phyloP scores from a whole-genome alignment of 2,797 vertebrate species.

The Xerus rutilus region DNA sequence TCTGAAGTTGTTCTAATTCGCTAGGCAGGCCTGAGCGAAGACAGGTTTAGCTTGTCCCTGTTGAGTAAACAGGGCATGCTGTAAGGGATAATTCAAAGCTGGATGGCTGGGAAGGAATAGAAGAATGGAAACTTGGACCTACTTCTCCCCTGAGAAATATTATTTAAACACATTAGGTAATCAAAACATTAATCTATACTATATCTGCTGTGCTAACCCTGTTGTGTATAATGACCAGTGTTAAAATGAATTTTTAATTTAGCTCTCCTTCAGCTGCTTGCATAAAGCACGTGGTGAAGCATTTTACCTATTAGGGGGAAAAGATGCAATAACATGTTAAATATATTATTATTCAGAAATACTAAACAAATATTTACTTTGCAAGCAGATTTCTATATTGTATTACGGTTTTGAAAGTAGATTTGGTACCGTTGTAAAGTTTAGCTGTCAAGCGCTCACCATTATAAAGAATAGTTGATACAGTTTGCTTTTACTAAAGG shows the following conservation, averaged over 20 bases:
- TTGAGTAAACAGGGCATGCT: constrained; percentile 80
- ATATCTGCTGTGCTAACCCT: constrained; percentile 75
- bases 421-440: constrained; percentile 82
- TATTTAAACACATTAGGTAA: constrained; percentile 79
- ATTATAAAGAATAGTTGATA: constrained; percentile 77
- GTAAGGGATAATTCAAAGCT: constrained; percentile 74
- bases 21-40: constrained; percentile 97
- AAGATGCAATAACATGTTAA: constrained; percentile 83
- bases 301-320: constrained; percentile 75
- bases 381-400: constrained; percentile 83
- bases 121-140: constrained; percentile 78
- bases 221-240: constrained; percentile 80
- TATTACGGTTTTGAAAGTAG: constrained; percentile 83
- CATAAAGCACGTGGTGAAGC: constrained; percentile 80
- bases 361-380: constrained; percentile 85
- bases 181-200: constrained; percentile 79
- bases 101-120: constrained; percentile 72
- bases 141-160: constrained; percentile 82
- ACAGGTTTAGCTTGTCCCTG: constrained; percentile 84
- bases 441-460: constrained; percentile 77
- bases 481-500: constrained; percentile 81
- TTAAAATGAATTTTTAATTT: constrained; percentile 81
- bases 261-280: constrained; percentile 79
- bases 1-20: constrained; percentile 88
- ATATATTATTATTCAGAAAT: constrained; percentile 83